Percentiles rank a stretch among this genome's conserved stretches.
Conservation (phyloP, 1,140 invertebrate genomes). For the Drosophila tsacasi region DNA sequence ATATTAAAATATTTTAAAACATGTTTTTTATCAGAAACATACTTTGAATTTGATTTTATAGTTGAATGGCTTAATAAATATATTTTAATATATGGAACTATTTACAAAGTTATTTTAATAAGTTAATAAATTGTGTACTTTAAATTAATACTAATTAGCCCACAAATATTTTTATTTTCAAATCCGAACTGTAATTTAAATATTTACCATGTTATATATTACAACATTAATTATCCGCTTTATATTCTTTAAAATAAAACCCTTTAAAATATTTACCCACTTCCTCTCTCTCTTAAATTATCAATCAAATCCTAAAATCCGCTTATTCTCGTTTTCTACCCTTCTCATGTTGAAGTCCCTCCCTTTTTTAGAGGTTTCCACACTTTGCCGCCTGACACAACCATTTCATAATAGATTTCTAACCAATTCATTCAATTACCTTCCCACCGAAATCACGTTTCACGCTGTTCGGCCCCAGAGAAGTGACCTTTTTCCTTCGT, state of each 20-base stretch:
- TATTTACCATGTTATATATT: too few relatives aligned
- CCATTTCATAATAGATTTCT: conserved; percentile 37
- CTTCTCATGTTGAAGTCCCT: conserved; percentile 13
- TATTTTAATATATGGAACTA: too few relatives aligned
- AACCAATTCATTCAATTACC: conserved; percentile 46
- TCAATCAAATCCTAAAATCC: conserved; percentile 2
- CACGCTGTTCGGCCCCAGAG: conserved; percentile 24
- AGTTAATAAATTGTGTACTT: too few relatives aligned
- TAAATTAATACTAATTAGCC: too few relatives aligned
- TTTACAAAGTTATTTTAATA: too few relatives aligned
- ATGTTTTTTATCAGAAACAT: too few relatives aligned
- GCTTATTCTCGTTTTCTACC: conserved; percentile 4
- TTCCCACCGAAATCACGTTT: conserved; percentile 39
- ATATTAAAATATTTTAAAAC: too few relatives aligned
- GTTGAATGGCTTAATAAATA: too few relatives aligned
- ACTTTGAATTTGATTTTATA: too few relatives aligned
- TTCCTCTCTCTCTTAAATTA: background rate
- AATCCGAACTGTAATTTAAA: too few relatives aligned
- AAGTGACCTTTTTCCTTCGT: conserved; percentile 18
- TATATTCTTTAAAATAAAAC: background rate
- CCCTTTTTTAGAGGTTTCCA: conserved; percentile 9
- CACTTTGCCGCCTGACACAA: conserved; percentile 28
- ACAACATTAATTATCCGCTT: background rate
- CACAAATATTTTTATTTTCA: too few relatives aligned
- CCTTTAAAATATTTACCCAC: background rate